phyloP scores from a whole-genome alignment of 2,797 vertebrate species.

The Coregonus suidteri region DNA sequence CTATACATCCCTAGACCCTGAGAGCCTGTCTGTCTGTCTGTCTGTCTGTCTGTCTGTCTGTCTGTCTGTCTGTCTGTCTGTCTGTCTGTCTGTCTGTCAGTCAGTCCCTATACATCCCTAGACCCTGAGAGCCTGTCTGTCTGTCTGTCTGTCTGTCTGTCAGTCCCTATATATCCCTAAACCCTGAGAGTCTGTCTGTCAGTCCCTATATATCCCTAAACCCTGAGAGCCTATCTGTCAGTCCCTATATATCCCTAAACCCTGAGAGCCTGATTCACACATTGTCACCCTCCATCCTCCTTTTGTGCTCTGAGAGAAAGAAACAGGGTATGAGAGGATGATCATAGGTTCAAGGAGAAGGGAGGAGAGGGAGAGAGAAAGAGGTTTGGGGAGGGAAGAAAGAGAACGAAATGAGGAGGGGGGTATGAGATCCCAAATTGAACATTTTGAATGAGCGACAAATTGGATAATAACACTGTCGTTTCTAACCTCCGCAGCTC shows the following conservation, averaged over 20 bases:
- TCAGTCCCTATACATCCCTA: no score
- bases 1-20: no score
- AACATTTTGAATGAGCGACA: slow-evolving; percentile 73
- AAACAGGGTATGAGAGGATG: slow-evolving; percentile 44
- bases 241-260: not conserved
- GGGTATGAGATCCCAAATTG: slow-evolving; percentile 60
- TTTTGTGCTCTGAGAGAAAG: slow-evolving; percentile 68
- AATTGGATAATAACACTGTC: slow-evolving; percentile 75
- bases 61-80: no score
- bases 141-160: no score
- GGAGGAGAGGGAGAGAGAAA: slow-evolving; percentile 3
- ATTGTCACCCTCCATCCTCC: slow-evolving; percentile 70
- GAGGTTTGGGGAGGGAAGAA: slow-evolving; percentile 9
- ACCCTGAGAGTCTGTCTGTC: slow-evolving; percentile 33
- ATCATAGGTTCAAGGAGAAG: slow-evolving; percentile 4
- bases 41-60: no score
- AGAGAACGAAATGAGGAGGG: slow-evolving; percentile 29
- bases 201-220: not conserved
- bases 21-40: no score
- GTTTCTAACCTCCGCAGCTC: slow-evolving; percentile 65
- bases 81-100: no score
- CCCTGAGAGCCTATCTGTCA: no score
- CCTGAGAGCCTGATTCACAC: slow-evolving; percentile 63
- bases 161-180: no score
- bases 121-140: no score